phyloP scores from a whole-genome alignment of 2,797 vertebrate species.

The Holocentrus rufus region DNA sequence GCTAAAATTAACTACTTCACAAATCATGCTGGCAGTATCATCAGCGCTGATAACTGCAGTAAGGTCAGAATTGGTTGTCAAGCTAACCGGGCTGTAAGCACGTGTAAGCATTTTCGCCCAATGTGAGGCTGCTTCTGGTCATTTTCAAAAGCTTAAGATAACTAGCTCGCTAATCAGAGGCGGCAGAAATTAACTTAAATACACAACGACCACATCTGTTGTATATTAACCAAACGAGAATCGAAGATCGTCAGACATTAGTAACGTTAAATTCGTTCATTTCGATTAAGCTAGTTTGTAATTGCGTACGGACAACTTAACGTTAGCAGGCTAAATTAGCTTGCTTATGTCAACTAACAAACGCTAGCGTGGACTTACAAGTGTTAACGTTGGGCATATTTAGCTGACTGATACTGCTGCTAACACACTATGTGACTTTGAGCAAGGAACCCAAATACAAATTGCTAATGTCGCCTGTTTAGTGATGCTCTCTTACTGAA shows the following conservation, averaged over 20 bases:
- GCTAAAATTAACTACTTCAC: not conserved
- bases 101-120: constrained; percentile 42
- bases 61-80: constrained; percentile 21
- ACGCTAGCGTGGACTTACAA: constrained; percentile 14
- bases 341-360: not conserved
- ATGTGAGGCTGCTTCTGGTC: constrained; percentile 17
- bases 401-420: not conserved
- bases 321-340: constrained; percentile 44
- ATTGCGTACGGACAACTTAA: constrained; percentile 32
- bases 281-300: not conserved
- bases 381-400: not conserved
- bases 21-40: not conserved
- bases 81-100: constrained; percentile 34
- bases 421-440: no score
- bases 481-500: no score
- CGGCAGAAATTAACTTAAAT: not conserved
- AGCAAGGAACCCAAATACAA: not conserved
- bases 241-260: not conserved
- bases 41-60: no score
- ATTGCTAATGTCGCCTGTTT: accelerated
- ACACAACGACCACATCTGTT: accelerated
- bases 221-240: not conserved
- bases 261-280: not conserved
- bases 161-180: not conserved
- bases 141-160: not conserved